Conservation (phyloP, 2,888 invertebrate genomes). For the Eristalis tenax region DNA sequence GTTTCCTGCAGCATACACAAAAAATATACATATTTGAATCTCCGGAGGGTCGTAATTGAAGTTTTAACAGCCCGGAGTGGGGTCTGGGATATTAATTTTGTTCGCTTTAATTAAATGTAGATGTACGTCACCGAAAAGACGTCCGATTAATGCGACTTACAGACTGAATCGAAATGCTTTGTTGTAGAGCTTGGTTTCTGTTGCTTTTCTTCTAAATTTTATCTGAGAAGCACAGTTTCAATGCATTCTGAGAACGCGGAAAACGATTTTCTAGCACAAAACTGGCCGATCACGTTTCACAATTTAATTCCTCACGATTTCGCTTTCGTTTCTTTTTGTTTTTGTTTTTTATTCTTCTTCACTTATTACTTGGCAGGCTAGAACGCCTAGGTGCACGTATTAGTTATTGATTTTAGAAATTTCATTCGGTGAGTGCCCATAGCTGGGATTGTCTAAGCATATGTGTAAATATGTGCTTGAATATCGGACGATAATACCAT, state of each 20-base stretch:
- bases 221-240: slow-evolving; percentile 40
- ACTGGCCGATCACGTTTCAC: slow-evolving; percentile 38
- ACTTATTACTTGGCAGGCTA: slow-evolving; percentile 1
- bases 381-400: slow-evolving; percentile 32
- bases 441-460: slow-evolving; percentile 11
- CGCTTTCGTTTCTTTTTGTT: slow-evolving; percentile 30
- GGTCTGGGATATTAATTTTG: not conserved
- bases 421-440: slow-evolving; percentile 6
- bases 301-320: slow-evolving; percentile 50
- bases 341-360: slow-evolving; percentile 1
- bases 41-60: slow-evolving; percentile 46
- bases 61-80: slow-evolving; percentile 29
- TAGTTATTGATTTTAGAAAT: slow-evolving; percentile 48
- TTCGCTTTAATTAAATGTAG: slow-evolving; percentile 48
- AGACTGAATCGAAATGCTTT: not conserved
- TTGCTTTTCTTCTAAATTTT: slow-evolving; percentile 13
- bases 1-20: slow-evolving; percentile 42
- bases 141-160: slow-evolving; percentile 27
- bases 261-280: slow-evolving; percentile 37
- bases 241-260: slow-evolving; percentile 30
- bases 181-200: not conserved
- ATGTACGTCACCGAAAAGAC: slow-evolving; percentile 19
- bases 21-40: slow-evolving; percentile 7
- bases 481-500: slow-evolving; percentile 1
- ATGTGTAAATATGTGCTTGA: not conserved